Percentiles rank a stretch among this genome's conserved stretches.
Evolutionary conservation across 2,888 invertebrate genomes (phyloP).

Genomic region (Eristalis pertinax): DNA sequence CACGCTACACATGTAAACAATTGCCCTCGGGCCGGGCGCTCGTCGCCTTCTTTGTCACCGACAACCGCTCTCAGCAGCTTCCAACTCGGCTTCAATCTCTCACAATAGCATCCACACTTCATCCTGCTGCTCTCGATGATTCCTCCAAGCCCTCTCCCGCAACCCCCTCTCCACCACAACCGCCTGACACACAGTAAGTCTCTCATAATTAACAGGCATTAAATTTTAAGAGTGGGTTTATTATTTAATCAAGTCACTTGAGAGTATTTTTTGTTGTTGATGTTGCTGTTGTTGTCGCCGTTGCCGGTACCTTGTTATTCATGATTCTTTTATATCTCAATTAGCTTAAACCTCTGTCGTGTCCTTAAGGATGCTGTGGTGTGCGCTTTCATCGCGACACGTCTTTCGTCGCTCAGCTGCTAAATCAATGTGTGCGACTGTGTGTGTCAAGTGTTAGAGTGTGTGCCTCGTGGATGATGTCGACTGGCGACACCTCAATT

Average conservation of each 20-base stretch:
- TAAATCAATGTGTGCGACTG: neutral
- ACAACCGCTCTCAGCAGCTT: slow-evolving; percentile 11
- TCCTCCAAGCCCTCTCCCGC: neutral
- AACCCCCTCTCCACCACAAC: neutral
- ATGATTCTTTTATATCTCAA: slow-evolving; percentile 67
- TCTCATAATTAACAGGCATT: slow-evolving; percentile 71
- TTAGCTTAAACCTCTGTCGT: slow-evolving; percentile 58
- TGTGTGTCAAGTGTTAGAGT: slow-evolving; percentile 10
- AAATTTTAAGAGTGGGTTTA: slow-evolving; percentile 70
- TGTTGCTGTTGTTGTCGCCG: neutral
- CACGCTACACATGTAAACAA: slow-evolving; percentile 59
- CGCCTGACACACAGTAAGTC: slow-evolving; percentile 35
- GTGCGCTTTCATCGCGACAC: slow-evolving; percentile 7
- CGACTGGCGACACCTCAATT: slow-evolving; percentile 1
- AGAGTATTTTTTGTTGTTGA: slow-evolving; percentile 51
- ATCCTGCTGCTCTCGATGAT: neutral
- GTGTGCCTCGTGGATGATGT: neutral
- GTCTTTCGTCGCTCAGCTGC: neutral
- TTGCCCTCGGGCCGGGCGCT: slow-evolving; percentile 37
- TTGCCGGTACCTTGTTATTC: slow-evolving; percentile 37
- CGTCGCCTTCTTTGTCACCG: slow-evolving; percentile 32
- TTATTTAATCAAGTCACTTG: slow-evolving; percentile 72
- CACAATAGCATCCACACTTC: neutral
- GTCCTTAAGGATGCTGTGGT: neutral
- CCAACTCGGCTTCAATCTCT: neutral